A percentile compares a stretch with the other conserved stretches of the same genome.
Conservation (phyloP, 2,888 invertebrate species). For the Camponotus fellah region DNA sequence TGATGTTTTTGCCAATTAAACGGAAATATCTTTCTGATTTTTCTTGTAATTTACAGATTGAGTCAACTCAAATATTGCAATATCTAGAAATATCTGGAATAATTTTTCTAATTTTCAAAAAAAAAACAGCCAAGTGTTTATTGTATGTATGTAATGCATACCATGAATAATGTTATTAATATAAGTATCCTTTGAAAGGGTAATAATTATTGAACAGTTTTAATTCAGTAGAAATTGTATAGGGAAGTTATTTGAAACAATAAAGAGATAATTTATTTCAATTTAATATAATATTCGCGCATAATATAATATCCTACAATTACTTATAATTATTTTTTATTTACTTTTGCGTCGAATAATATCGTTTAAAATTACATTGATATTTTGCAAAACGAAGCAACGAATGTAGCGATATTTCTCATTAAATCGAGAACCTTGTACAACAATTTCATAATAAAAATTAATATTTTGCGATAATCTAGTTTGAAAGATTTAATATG, state of each 20-base stretch:
- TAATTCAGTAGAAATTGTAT: neutral
- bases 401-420: neutral
- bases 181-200: neutral
- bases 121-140: neutral
- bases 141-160: neutral
- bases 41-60: neutral
- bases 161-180: neutral
- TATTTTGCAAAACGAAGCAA: neutral
- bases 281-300: neutral
- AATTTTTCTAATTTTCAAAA: neutral
- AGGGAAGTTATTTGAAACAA: neutral
- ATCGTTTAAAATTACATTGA: neutral
- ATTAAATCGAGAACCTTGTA: neutral
- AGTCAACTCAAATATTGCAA: neutral
- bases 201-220: neutral
- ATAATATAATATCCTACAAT: neutral
- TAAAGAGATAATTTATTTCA: neutral
- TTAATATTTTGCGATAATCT: neutral
- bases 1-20: neutral
- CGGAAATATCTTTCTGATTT: neutral
- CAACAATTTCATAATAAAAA: neutral
- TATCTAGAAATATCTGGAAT: neutral
- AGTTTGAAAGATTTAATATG: constrained; percentile 15
- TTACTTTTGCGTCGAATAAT: neutral
- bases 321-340: neutral